Percentiles rank a stretch among this genome's conserved stretches.
phyloP scores from a whole-genome alignment of 1,140 invertebrate genomes.

The Platorchestia sp. region DNA sequence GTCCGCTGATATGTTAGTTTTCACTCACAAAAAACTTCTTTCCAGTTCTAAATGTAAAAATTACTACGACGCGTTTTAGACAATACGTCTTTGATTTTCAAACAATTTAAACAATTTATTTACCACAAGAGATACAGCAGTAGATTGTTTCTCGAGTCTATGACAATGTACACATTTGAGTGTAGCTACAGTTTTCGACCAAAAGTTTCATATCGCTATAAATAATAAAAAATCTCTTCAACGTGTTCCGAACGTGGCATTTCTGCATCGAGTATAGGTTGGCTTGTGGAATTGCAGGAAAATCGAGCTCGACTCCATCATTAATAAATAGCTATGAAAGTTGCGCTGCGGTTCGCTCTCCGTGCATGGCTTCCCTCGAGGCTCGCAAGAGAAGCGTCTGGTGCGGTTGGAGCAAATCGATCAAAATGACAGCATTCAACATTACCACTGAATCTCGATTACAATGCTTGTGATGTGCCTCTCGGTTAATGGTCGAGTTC shows the following conservation, averaged over 20 bases:
- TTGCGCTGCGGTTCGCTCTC: neutral
- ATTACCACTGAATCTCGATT: constrained; percentile 51
- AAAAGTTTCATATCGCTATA: too few species aligned
- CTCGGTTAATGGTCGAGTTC: constrained; percentile 44
- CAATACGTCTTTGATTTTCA: too few species aligned
- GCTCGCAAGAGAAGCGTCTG: neutral
- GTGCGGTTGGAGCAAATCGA: constrained; percentile 4
- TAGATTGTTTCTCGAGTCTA: too few species aligned
- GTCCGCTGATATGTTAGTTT: too few species aligned
- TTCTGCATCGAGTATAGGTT: neutral
- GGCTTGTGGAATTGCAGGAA: neutral
- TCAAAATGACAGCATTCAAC: constrained; percentile 51
- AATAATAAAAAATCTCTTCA: neutral
- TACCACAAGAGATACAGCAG: too few species aligned
- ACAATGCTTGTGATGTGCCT: constrained; percentile 48
- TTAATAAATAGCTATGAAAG: constrained; percentile 45
- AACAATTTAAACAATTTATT: too few species aligned
- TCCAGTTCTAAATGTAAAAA: too few species aligned
- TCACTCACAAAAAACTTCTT: too few species aligned
- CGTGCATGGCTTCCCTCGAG: neutral
- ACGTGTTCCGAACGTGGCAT: neutral
- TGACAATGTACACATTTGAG: too few species aligned
- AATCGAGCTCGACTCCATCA: neutral
- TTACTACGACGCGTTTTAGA: too few species aligned
- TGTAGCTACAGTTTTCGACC: too few species aligned